phyloP scores from a whole-genome alignment of 2,113 vertebrate species.

The Syngnathus typhle region DNA sequence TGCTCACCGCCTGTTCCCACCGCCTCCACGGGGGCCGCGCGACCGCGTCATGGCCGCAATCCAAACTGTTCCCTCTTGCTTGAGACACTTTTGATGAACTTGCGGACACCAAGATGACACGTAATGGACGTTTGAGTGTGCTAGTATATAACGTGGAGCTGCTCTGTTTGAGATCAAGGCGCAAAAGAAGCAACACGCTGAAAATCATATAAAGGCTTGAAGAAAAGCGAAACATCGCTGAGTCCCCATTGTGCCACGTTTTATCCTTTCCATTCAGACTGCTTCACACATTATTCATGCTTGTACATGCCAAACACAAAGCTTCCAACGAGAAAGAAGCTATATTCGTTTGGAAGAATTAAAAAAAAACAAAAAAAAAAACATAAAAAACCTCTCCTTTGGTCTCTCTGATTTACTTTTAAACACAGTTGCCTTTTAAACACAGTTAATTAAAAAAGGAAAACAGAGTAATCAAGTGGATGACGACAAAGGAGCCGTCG shows the following conservation, averaged over 20 bases:
- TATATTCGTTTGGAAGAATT: conserved; percentile 18
- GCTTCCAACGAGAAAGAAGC: conserved; percentile 16
- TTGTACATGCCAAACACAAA: conserved; percentile 16
- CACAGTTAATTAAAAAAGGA: conserved; percentile 59
- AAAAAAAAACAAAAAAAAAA: conserved; percentile 16
- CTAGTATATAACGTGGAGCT: conserved; percentile 18
- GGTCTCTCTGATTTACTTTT: conserved; percentile 14
- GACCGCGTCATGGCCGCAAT: conserved; percentile 14
- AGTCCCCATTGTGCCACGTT: conserved; percentile 26
- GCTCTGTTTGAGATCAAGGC: conserved; percentile 26
- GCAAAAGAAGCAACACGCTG: conserved; percentile 17
- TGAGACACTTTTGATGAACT: conserved; percentile 23
- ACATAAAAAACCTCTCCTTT: conserved; percentile 9
- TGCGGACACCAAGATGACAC: conserved; percentile 21
- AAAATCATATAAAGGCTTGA: conserved; percentile 29
- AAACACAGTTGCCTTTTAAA: conserved; percentile 21
- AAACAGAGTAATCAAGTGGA: conserved; percentile 42
- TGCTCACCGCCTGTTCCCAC: conserved; percentile 13
- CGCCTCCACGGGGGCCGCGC: conserved; percentile 22
- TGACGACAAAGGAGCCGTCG: conserved; percentile 44
- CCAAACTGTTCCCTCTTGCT: conserved; percentile 8
- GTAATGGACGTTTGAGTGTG: background rate
- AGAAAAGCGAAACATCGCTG: conserved; percentile 17
- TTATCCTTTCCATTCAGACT: conserved; percentile 30
- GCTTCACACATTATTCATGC: conserved; percentile 18